phyloP scores from a whole-genome alignment of 2,113 vertebrate species.

The Vidua macroura region DNA sequence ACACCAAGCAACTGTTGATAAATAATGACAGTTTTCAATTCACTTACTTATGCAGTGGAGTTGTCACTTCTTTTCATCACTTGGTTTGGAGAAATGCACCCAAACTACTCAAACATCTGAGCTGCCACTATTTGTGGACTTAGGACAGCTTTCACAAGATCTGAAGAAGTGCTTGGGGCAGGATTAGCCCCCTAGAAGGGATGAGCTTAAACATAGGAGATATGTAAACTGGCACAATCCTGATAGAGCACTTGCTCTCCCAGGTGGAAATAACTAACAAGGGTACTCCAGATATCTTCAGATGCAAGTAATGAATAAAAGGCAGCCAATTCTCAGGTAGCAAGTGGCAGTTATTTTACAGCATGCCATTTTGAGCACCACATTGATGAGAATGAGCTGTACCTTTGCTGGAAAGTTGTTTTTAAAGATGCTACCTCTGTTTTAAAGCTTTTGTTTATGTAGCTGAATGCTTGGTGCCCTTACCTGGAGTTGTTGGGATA shows the following conservation, averaged over 20 bases:
- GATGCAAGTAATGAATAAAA: not conserved
- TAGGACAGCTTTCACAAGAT: not conserved
- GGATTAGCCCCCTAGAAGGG: not conserved
- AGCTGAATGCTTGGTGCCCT: not conserved
- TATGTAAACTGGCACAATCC: not conserved
- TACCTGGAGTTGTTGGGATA: not conserved
- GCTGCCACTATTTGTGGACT: not conserved
- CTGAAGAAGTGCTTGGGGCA: not conserved
- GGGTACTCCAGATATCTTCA: not conserved
- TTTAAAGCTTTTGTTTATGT: not conserved
- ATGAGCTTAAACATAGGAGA: not conserved
- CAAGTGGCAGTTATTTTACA: not conserved
- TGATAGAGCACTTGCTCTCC: not conserved
- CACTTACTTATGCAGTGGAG: not conserved
- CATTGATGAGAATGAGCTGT: not conserved
- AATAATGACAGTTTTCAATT: not conserved
- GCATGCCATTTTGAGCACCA: not conserved
- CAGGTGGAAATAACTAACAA: not conserved
- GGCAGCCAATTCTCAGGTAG: not conserved
- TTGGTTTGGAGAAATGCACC: not conserved
- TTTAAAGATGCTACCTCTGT: not conserved
- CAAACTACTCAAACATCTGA: not conserved
- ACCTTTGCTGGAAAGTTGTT: not conserved
- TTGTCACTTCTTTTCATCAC: not conserved
- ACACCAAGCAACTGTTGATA: not conserved